Conservation (phyloP, 1,140 invertebrate species). For the Drosophila simulans region DNA sequence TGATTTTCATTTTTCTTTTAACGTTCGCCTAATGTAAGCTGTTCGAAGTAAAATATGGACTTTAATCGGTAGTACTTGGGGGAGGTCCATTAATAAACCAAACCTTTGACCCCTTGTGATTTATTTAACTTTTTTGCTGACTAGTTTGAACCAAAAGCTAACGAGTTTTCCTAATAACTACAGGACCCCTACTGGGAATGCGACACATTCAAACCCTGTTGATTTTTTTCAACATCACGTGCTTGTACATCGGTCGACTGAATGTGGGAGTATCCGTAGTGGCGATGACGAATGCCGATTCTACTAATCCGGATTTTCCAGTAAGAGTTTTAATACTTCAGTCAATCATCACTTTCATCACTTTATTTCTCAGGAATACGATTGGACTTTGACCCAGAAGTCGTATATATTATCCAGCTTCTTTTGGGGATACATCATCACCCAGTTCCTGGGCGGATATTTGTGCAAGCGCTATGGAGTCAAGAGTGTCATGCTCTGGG, state of each 20-base stretch:
- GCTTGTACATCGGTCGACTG: conserved; percentile 58
- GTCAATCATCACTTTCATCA: not conserved
- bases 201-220: conserved; percentile 67
- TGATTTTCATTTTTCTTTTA: too few relatives aligned
- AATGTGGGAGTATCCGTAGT: conserved; percentile 72
- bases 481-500: conserved; percentile 87
- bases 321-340: conserved; percentile 10
- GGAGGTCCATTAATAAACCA: conserved; percentile 8
- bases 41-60: conserved; percentile 1
- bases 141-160: not conserved
- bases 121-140: conserved; percentile 8
- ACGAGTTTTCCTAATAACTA: not conserved
- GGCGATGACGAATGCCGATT: conserved; percentile 71
- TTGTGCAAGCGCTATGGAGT: conserved; percentile 88
- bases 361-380: conserved; percentile 71
- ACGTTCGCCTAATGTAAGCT: too few relatives aligned
- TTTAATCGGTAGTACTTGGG: conserved; percentile 12
- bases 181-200: conserved; percentile 65
- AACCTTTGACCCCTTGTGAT: not conserved
- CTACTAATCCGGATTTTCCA: conserved; percentile 86
- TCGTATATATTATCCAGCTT: conserved; percentile 88
- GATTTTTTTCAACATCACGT: conserved; percentile 59
- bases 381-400: conserved; percentile 85
- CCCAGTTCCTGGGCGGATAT: conserved; percentile 88
- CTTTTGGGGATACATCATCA: conserved; percentile 87